A percentile compares a stretch with the other conserved stretches of the same genome.
These are phyloP conservation scores for Psophia crepitans DNA, from an alignment of 2,113 vertebrate genomes.

Conservation along the genomic window DNA sequence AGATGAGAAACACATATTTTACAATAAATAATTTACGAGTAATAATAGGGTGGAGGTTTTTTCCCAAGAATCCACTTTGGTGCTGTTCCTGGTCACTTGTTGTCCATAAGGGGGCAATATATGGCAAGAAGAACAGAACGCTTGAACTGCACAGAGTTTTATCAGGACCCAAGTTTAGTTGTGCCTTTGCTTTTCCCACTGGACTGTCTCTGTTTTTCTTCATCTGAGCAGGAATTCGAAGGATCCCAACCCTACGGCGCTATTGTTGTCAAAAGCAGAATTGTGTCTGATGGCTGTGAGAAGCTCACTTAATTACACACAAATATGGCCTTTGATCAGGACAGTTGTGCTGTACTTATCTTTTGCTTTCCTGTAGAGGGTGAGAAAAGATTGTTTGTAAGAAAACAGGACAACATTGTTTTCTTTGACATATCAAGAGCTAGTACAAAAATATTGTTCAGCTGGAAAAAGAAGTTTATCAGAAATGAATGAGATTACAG, in stretches of 20 bases:
- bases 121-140: neutral
- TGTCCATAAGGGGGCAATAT: neutral
- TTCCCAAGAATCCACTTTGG: neutral
- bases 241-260: neutral
- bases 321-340: neutral
- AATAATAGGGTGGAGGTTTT: neutral
- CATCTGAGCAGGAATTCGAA: neutral
- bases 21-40: neutral
- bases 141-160: neutral
- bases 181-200: neutral
- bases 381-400: neutral
- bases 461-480: neutral
- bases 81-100: neutral
- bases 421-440: neutral
- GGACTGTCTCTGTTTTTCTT: neutral
- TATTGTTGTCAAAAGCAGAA: neutral
- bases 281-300: neutral
- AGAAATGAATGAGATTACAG: neutral
- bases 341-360: neutral
- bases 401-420: neutral
- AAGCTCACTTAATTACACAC: neutral
- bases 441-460: neutral
- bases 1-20: neutral
- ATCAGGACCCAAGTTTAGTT: neutral
- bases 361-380: neutral